Percentiles rank a stretch among this genome's conserved stretches.
These are phyloP conservation scores for Exaiptasia diaphana DNA, from an alignment of 64 coral and sea anemone species.

Conservation along the genomic window DNA sequence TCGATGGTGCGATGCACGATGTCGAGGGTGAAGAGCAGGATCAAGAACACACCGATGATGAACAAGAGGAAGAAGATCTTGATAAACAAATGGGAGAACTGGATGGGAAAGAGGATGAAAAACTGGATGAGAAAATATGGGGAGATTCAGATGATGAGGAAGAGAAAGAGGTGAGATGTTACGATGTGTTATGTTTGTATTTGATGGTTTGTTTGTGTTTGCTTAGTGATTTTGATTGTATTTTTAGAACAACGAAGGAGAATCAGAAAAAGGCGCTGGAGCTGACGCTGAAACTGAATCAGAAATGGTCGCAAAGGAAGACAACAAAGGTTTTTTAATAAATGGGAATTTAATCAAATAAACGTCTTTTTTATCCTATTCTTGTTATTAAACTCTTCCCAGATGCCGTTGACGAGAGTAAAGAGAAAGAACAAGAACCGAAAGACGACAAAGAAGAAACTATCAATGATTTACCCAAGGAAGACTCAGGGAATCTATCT, in stretches of 20 bases:
- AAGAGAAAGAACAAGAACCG: conserved; percentile 29
- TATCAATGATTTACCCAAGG: conserved; percentile 35
- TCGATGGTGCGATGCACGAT: conserved; percentile 87
- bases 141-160: conserved; percentile 91
- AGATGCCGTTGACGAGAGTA: conserved; percentile 78
- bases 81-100: conserved; percentile 94
- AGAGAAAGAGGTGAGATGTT: conserved; percentile 47
- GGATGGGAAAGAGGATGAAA: conserved; percentile 67
- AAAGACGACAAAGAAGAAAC: conserved; percentile 49
- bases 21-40: conserved; percentile 50
- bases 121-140: conserved; percentile 92
- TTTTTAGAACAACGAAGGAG: conserved; percentile 66
- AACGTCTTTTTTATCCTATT: not conserved
- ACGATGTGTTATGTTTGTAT: not conserved
- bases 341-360: too few species aligned
- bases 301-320: conserved; percentile 87
- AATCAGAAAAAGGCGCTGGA: conserved; percentile 81
- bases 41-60: conserved; percentile 53
- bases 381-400: not conserved
- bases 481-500: conserved; percentile 66
- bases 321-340: too few species aligned
- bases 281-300: conserved; percentile 67
- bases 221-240: not conserved
- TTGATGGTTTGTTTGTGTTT: not conserved
- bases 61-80: conserved; percentile 63